phyloP scores from a whole-genome alignment of 2,888 invertebrate genomes.

The Strigamia maritima region DNA sequence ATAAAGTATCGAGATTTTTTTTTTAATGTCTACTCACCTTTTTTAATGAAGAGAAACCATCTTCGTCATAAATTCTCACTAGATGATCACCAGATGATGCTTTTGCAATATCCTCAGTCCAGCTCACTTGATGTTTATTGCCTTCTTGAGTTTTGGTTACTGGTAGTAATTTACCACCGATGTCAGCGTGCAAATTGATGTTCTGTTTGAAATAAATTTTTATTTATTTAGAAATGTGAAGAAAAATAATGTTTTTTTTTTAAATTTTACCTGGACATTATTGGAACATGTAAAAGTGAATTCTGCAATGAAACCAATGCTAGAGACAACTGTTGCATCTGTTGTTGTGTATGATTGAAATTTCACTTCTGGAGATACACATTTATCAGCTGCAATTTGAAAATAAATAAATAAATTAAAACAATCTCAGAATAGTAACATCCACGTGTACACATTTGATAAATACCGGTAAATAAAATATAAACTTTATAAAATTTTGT shows the following conservation, averaged over 20 bases:
- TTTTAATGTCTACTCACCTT: constrained; percentile 65
- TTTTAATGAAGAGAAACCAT: constrained; percentile 79
- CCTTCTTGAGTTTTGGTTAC: constrained; percentile 72
- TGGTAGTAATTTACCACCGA: constrained; percentile 78
- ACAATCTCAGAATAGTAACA: not conserved
- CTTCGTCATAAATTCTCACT: constrained; percentile 84
- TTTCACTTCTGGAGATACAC: constrained; percentile 54
- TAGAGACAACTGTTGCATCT: constrained; percentile 86
- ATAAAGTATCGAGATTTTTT: not conserved
- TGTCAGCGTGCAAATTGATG: constrained; percentile 81
- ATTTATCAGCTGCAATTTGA: constrained; percentile 45
- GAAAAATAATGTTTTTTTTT: too few relatives aligned
- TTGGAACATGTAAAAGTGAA: constrained; percentile 75
- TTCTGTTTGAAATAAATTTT: constrained; percentile 51
- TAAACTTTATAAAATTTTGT: not conserved
- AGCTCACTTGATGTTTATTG: constrained; percentile 83
- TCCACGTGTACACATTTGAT: not conserved
- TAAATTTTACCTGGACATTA: constrained; percentile 52
- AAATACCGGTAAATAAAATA: not conserved
- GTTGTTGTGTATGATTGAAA: constrained; percentile 83
- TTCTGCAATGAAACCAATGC: constrained; percentile 86
- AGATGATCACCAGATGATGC: constrained; percentile 76
- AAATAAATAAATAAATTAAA: not conserved
- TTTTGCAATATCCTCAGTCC: constrained; percentile 82
- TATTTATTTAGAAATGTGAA: not conserved